Base-by-base conservation (phyloP, 2,113 vertebrate genomes). In the Atherinomorus stipes region DNA sequence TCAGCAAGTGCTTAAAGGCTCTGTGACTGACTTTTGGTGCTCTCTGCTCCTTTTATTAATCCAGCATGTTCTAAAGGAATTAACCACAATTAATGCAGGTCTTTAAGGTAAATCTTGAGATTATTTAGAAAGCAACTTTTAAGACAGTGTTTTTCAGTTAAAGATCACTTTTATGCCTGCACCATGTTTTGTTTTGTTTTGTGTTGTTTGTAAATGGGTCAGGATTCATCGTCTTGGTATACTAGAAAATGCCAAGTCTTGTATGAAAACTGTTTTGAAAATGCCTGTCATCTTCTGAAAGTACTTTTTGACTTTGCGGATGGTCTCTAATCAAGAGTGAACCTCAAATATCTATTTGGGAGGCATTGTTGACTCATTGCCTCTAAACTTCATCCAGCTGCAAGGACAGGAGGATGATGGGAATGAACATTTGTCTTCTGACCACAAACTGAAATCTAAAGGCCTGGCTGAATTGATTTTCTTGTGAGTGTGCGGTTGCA, bases 1-100 rank as follows among this genome's bases (percentile, higher is more conserved):
- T 51, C 59, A 71, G 44, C 38, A 68, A 44, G 52, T 60, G 38
- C 74, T 52, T 26, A 1, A 56, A 31, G 60, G 45, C 68, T 66
- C 22, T 40, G 45, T 50, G 23, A 34, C 40, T 45, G 64, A 64
- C 52, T 49, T 60, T 38, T 25, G 16, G 38, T 58, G 18, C 15
- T 19, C 11, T 71, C 66, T n/a, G 7, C 23, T 22, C 23, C 59
- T 53, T 64, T 22, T 51, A 4, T 42, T 28, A 80, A 66, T 61
- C 13, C 66, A 64, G 23, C 60, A 54, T 37, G 61, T 3, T 26
- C 7, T 51, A 2, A 40, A 74, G 58, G 45, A 64, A 44, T 21
- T 58, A 26, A 31, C 52, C 23, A 16, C 22, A 49, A 23, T 56
- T 25, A 26, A 25, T 52, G 3, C 51, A 13, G 23, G 4, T 4